Conservation (phyloP, 2,113 vertebrate species). For the Rhadina sibilatrix region DNA sequence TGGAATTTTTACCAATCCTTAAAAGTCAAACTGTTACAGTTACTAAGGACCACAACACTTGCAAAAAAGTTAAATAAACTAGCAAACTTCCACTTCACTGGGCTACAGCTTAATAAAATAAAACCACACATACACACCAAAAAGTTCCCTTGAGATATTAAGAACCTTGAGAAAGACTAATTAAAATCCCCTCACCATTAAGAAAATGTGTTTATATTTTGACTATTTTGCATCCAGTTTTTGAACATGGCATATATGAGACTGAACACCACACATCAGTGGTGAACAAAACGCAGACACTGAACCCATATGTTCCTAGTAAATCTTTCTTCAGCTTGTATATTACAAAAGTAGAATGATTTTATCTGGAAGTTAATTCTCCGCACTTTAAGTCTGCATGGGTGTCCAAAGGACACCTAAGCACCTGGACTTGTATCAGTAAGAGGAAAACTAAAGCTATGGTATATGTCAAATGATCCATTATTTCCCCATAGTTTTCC, state of each 20-base stretch:
- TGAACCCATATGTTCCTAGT: constrained; percentile 7
- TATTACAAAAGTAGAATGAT: constrained; percentile 16
- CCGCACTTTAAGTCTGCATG: not conserved
- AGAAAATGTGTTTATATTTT: constrained; percentile 32
- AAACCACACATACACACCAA: not conserved
- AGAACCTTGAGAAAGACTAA: constrained; percentile 53
- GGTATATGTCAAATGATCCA: not conserved
- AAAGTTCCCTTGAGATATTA: constrained; percentile 46
- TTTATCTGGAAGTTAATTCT: not conserved
- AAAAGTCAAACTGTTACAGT: constrained; percentile 49
- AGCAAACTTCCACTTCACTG: constrained; percentile 45
- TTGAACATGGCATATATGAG: not conserved
- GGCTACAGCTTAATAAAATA: constrained; percentile 47
- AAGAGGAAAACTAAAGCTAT: not conserved
- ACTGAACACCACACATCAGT: not conserved
- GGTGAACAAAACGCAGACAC: constrained; percentile 44
- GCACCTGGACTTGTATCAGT: not conserved
- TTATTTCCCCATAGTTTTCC: not conserved
- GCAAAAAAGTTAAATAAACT: constrained; percentile 34
- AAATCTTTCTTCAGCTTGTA: constrained; percentile 46
- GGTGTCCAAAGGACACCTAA: not conserved
- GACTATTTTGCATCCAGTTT: constrained; percentile 49
- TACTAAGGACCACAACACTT: constrained; percentile 42
- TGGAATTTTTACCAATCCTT: constrained; percentile 36
- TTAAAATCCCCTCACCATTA: constrained; percentile 19